These are phyloP conservation scores for Bombus confusus DNA, from an alignment of 1,140 invertebrate genomes.

Conservation along the genomic window DNA sequence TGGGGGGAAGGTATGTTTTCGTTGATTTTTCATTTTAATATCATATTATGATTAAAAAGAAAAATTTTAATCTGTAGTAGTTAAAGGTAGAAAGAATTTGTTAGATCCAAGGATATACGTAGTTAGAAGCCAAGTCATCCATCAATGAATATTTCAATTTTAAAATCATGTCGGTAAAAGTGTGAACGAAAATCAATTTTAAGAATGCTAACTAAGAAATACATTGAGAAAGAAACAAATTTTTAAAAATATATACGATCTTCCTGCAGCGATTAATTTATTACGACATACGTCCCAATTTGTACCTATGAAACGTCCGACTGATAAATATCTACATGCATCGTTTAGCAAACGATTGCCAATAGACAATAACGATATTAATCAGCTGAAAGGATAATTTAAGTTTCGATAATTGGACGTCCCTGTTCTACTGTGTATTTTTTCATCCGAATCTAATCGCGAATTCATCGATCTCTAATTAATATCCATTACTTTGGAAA, in stretches of 20 bases:
- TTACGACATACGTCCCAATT: background rate
- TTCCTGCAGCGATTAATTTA: background rate
- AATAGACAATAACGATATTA: slow-evolving; percentile 3
- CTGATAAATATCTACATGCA: slow-evolving; percentile 23
- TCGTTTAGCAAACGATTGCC: background rate
- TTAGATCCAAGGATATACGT: no score
- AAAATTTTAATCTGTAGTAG: no score
- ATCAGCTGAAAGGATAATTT: background rate
- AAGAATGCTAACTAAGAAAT: background rate
- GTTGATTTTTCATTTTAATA: no score
- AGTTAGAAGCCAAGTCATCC: no score
- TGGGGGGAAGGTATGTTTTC: no score
- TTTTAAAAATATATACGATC: background rate
- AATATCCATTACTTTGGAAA: slow-evolving; percentile 35
- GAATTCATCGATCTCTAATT: slow-evolving; percentile 50
- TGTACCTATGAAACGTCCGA: background rate
- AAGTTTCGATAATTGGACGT: background rate
- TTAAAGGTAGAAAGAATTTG: no score
- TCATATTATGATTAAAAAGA: no score
- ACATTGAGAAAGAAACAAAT: background rate
- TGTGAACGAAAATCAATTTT: no score
- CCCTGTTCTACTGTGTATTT: background rate
- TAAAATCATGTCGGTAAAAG: no score
- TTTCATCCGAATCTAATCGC: background rate
- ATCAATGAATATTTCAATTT: no score